These are phyloP conservation scores for Schizopygopsis pylzovi DNA, from an alignment of 2,797 vertebrate species.

Conservation along the genomic window DNA sequence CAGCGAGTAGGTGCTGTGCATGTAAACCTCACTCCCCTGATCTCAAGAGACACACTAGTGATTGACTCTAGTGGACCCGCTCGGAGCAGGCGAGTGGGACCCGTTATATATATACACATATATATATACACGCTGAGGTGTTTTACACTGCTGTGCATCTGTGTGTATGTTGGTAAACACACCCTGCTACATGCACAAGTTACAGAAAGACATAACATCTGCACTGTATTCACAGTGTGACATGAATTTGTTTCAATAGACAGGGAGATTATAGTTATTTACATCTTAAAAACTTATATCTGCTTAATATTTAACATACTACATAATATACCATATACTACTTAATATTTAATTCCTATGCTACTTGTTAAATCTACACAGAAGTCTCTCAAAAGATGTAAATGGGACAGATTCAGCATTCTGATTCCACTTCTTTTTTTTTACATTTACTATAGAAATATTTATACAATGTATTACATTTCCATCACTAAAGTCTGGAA, in stretches of 20 bases:
- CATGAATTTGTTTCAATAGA: not conserved
- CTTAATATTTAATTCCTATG: not conserved
- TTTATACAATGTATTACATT: not conserved
- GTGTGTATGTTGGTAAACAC: not conserved
- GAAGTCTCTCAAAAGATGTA: not conserved
- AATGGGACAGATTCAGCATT: not conserved
- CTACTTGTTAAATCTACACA: not conserved
- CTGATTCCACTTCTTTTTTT: not conserved
- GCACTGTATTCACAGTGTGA: not conserved
- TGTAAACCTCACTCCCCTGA: too few relatives aligned
- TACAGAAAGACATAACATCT: slow-evolving; percentile 3
- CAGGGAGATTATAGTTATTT: not conserved
- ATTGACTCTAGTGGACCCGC: too few relatives aligned
- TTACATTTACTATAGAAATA: not conserved
- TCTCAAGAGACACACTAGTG: too few relatives aligned
- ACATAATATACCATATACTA: not conserved
- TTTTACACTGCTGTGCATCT: slow-evolving; percentile 4
- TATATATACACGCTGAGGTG: not conserved
- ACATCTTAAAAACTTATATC: not conserved
- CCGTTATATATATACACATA: too few relatives aligned
- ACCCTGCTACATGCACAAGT: not conserved
- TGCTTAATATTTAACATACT: not conserved
- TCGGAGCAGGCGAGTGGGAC: too few relatives aligned
- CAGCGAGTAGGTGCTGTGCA: too few relatives aligned
- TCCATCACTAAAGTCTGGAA: not conserved